A percentile compares a stretch with the other conserved stretches of the same genome.
Conservation (phyloP, 2,797 vertebrate species). For the Megalops cyprinoides region DNA sequence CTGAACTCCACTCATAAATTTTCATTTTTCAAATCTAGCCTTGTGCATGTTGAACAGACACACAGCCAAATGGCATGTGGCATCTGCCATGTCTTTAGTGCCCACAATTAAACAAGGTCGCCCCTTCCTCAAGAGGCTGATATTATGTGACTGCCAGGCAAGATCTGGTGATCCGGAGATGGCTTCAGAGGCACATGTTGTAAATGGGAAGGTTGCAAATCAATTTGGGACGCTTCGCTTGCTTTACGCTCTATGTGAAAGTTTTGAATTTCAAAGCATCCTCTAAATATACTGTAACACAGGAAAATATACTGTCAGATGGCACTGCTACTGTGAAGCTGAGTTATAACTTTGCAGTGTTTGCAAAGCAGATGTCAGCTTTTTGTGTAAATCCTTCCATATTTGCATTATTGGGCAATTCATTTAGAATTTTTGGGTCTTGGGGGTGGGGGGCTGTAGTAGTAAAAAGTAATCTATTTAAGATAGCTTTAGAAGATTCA, state of each 20-base stretch:
- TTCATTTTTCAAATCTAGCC: constrained; percentile 34
- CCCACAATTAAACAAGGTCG: constrained; percentile 36
- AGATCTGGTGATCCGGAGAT: neutral
- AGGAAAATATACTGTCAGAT: too few relatives aligned
- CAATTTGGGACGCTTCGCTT: too few relatives aligned
- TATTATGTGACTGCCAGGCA: neutral
- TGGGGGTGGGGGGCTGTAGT: too few relatives aligned
- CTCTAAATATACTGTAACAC: neutral
- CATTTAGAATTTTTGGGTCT: neutral
- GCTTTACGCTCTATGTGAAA: neutral
- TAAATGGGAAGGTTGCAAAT: constrained; percentile 22
- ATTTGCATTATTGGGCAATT: neutral
- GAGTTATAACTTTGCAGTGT: neutral
- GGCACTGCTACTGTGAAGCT: neutral
- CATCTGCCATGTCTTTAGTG: constrained; percentile 33
- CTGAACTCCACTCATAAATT: constrained; percentile 23
- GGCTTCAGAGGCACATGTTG: neutral
- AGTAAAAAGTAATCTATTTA: constrained; percentile 3
- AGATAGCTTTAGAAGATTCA: neutral
- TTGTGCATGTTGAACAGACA: constrained; percentile 27
- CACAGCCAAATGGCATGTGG: constrained; percentile 24
- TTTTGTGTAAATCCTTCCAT: too few relatives aligned
- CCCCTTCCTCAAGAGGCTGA: neutral
- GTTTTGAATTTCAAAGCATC: too few relatives aligned
- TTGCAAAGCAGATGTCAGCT: neutral